Evolutionary conservation across 2,797 vertebrate genomes (phyloP).

Genomic region (Halcyon leucocephala): DNA sequence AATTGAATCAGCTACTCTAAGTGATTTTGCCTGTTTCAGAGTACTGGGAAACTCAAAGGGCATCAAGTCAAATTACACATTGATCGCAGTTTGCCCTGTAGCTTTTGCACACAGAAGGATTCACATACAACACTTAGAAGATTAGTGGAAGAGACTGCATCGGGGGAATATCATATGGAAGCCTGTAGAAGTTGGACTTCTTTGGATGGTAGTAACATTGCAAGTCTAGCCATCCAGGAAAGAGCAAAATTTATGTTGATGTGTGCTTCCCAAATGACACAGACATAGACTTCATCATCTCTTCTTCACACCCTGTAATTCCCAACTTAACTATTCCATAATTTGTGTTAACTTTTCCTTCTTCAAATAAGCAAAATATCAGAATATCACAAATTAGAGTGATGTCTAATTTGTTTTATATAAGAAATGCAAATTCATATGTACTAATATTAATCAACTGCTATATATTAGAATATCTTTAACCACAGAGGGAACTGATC

Average conservation of each 20-base stretch:
- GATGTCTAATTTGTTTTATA: neutral
- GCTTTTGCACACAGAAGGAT: conserved; percentile 64
- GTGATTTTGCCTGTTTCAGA: conserved; percentile 72
- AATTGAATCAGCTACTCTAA: conserved; percentile 71
- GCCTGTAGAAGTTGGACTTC: conserved; percentile 21
- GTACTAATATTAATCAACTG: neutral
- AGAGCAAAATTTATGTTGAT: neutral
- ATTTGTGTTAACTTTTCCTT: neutral
- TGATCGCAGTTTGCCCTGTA: conserved; percentile 69
- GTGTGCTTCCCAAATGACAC: neutral
- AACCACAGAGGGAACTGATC: neutral
- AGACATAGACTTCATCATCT: neutral
- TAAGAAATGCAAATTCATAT: neutral
- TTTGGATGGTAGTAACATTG: neutral
- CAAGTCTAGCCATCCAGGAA: neutral
- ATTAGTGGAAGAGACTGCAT: conserved; percentile 43
- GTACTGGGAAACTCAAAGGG: conserved; percentile 71
- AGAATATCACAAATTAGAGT: neutral
- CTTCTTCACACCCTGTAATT: neutral
- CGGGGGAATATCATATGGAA: conserved; percentile 60
- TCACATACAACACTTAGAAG: conserved; percentile 54
- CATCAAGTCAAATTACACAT: conserved; percentile 75
- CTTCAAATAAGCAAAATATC: neutral
- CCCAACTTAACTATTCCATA: neutral
- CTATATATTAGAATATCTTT: neutral